Evolutionary conservation across 2,113 vertebrate species (phyloP).

Genomic region (Indicator maculatus): DNA sequence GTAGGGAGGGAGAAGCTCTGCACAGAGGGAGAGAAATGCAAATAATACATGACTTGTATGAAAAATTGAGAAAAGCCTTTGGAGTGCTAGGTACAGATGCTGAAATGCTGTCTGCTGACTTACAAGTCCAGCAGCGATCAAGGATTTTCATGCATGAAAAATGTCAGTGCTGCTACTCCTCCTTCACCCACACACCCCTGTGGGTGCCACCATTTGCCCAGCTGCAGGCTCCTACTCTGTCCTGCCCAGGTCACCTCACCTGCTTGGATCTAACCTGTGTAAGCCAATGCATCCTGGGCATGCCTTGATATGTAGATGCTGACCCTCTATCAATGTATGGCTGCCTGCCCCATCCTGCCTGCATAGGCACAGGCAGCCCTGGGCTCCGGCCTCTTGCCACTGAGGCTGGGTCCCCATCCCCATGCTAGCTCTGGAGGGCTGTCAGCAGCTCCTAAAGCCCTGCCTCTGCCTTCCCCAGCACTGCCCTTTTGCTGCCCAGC

Average conservation of each 20-base stretch:
- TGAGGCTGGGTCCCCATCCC: background rate
- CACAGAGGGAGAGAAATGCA: background rate
- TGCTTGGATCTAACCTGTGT: background rate
- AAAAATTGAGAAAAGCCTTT: conserved; percentile 13
- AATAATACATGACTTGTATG: conserved; percentile 17
- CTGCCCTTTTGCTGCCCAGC: background rate
- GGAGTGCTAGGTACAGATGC: background rate
- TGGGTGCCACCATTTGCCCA: rapidly evolving
- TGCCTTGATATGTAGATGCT: background rate
- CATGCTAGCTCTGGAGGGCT: rapidly evolving
- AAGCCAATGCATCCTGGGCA: rapidly evolving
- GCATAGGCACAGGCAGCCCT: background rate
- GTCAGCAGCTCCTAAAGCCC: background rate
- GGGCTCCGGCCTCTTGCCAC: background rate
- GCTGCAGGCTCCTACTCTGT: rapidly evolving
- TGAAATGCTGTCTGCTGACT: background rate
- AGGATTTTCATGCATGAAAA: background rate
- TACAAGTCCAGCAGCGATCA: background rate
- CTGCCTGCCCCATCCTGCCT: background rate
- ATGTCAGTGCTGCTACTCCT: background rate
- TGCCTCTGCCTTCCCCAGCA: background rate
- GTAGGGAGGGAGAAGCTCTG: background rate
- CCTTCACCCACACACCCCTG: rapidly evolving
- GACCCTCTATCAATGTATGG: rapidly evolving
- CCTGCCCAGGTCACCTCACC: background rate